Conservation (phyloP, 2,888 invertebrate species). For the Sphaerophoria taeniata region DNA sequence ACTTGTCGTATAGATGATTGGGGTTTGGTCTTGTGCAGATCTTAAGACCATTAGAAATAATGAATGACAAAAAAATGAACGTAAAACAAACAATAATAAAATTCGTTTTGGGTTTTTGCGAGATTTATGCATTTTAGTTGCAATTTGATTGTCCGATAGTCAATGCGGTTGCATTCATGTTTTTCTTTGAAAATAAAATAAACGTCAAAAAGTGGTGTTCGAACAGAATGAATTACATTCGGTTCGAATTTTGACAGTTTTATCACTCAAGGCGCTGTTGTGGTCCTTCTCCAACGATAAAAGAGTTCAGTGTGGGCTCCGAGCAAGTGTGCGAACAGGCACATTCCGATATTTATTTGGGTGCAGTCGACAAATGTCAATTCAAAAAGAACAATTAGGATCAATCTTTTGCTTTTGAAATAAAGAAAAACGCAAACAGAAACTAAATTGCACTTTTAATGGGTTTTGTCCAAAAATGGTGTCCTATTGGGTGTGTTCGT, state of each 20-base stretch:
- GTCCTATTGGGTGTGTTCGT: slow-evolving; percentile 54
- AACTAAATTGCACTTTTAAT: slow-evolving; percentile 47
- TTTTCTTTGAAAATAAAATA: slow-evolving; percentile 38
- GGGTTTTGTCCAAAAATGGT: slow-evolving; percentile 57
- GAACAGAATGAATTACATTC: slow-evolving; percentile 51
- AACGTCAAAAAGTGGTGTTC: slow-evolving; percentile 65
- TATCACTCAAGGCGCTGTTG: slow-evolving; percentile 64
- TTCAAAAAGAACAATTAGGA: slow-evolving; percentile 67
- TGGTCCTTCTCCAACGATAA: not conserved
- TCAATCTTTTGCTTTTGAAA: slow-evolving; percentile 25
- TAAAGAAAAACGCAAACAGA: not conserved
- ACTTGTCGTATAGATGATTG: not conserved
- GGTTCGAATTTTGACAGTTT: slow-evolving; percentile 55
- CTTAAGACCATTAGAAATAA: slow-evolving; percentile 39
- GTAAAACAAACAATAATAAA: slow-evolving; percentile 33
- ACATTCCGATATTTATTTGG: slow-evolving; percentile 47
- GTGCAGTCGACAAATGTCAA: slow-evolving; percentile 64
- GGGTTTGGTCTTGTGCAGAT: slow-evolving; percentile 18
- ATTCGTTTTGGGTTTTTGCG: slow-evolving; percentile 35
- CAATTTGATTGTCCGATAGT: slow-evolving; percentile 38
- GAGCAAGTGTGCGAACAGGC: not conserved
- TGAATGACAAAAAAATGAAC: slow-evolving; percentile 13
- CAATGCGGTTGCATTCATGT: slow-evolving; percentile 26
- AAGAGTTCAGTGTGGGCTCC: not conserved
- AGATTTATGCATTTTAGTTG: slow-evolving; percentile 70